Evolutionary conservation across 2,113 vertebrate genomes (phyloP), one percentile per base, ranked within the genome.

Genomic region (Gavia stellata): DNA sequence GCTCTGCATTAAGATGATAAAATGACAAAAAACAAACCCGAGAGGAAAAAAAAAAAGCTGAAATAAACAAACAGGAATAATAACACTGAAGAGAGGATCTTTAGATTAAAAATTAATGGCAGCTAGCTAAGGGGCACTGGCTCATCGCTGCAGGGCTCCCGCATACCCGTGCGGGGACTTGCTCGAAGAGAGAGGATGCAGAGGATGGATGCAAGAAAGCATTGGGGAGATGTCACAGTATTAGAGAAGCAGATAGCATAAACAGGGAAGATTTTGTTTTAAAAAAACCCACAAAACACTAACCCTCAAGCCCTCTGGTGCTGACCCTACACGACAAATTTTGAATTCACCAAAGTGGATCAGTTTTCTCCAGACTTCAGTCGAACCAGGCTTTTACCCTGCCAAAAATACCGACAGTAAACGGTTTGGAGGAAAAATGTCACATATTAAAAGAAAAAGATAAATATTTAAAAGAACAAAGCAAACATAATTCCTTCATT

Each of bases 401-500:
- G 58, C 47, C 75, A 62, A 72, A 92, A 72, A 28, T 45, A 92
- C 4, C 3, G 3, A 24, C 13, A 21, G 47, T 5, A 44, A 72
- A 38, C 0, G 3, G 58, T 49, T 59, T 49, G 29, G 31, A 71
- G 65, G 40, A 15, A 70, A 74, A 77, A 63, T 7, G 16, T 42
- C 59, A 72, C 63, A 21, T 55, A 66, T 62, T 72, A 67, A 78
- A 86, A 62, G 58, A 26, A 36, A 80, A 81, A 81, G 75, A 81
- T 77, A 72, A 89, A 89, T 86, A 89, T 94, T 92, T 49, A 38
- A 89, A 50, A 77, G 86, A 90, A 67, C 21, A 92, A 78, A 90
- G 90, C 59, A 90, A 95, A 90, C 44, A 62, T 36, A 72, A 82
- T 78, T 52, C 42, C 70, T 86, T 40, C 44, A 81, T 71, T 86